Percentiles rank a stretch among this genome's conserved stretches.
Evolutionary conservation across 53 echinoderm and acorn worm species (phyloP).

Genomic region (Apostichopus leukothele): DNA sequence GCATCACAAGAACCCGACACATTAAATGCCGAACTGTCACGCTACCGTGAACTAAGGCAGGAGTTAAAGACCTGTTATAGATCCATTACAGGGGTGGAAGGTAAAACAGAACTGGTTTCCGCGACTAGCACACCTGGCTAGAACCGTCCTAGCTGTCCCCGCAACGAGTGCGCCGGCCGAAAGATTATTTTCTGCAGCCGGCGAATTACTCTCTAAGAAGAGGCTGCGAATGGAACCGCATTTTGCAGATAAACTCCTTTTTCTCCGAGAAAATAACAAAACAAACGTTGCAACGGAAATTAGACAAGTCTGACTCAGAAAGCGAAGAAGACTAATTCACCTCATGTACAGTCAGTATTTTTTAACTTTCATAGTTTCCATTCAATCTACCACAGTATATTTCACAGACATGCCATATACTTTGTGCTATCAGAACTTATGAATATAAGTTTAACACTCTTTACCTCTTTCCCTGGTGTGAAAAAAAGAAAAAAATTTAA

Average conservation of each 20-base stretch:
- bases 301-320: no score
- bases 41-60: neutral
- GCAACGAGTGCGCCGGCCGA: conserved; percentile 27
- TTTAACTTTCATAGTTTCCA: no score
- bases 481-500: no score
- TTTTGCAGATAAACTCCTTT: neutral
- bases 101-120: neutral
- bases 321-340: no score
- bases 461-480: no score
- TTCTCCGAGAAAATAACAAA: conserved; percentile 14
- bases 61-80: neutral
- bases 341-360: no score
- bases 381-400: no score
- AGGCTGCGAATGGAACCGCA: conserved; percentile 3
- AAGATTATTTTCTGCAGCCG: conserved; percentile 27
- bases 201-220: conserved; percentile 24
- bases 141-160: conserved; percentile 8
- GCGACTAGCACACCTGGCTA: conserved; percentile 15
- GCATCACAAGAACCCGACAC: neutral
- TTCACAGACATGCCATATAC: no score
- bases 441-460: no score
- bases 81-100: conserved; percentile 14
- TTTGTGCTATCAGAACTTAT: no score
- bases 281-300: no score
- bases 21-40: neutral